Evolutionary conservation across 2,113 vertebrate species (phyloP).

Genomic region (Mobula hypostoma): DNA sequence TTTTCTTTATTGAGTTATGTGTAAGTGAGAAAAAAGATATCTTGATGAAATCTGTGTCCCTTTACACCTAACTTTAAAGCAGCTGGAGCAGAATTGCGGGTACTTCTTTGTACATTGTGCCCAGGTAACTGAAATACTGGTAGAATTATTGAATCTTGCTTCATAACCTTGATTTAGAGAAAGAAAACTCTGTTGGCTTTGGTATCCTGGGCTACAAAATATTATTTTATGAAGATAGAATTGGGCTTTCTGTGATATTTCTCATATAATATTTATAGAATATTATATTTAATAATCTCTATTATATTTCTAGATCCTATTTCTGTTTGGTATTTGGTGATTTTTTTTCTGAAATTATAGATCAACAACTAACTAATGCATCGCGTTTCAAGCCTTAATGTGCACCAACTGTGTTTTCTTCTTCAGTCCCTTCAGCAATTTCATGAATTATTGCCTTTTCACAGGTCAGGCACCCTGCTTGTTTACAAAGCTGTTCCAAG

Average conservation of each 20-base stretch:
- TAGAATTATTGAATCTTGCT: background rate
- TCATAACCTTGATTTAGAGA: background rate
- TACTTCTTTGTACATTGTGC: background rate
- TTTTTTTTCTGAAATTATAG: background rate
- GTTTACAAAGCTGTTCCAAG: slow-evolving; percentile 98
- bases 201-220: background rate
- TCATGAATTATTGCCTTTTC: background rate
- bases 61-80: background rate
- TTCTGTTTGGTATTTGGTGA: background rate
- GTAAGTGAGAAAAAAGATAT: background rate
- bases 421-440: background rate
- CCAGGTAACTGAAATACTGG: background rate
- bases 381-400: background rate
- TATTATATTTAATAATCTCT: background rate
- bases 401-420: background rate
- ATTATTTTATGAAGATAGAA: background rate
- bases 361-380: background rate
- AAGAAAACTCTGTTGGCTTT: background rate
- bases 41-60: background rate
- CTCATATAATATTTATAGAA: no score
- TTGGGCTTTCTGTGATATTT: background rate
- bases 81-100: background rate
- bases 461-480: slow-evolving; percentile 85
- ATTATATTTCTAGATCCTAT: background rate
- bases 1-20: background rate